A percentile compares a stretch with the other conserved stretches of the same genome.
phyloP scores from a whole-genome alignment of 2,797 vertebrate genomes.

The Chromobotia macracanthus region DNA sequence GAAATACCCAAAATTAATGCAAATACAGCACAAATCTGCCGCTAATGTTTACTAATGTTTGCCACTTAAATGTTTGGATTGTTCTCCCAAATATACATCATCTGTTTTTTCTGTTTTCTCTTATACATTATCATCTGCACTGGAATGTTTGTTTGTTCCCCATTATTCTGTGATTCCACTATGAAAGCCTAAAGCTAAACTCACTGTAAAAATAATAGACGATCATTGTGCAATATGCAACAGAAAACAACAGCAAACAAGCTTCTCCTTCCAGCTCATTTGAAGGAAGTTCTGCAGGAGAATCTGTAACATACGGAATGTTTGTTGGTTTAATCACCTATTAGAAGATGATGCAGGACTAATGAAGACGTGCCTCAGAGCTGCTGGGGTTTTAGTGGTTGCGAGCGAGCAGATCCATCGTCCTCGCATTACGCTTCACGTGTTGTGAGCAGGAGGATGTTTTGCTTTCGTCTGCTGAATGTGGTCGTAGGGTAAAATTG shows the following conservation, averaged over 20 bases:
- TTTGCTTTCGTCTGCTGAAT: constrained; percentile 70
- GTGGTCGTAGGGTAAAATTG: constrained; percentile 74
- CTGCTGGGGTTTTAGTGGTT: constrained; percentile 52
- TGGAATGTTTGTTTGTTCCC: constrained; percentile 55
- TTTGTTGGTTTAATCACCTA: constrained; percentile 75
- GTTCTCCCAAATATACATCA: constrained; percentile 56
- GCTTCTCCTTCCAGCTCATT: constrained; percentile 78
- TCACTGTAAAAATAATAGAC: constrained; percentile 75
- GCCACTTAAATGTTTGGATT: constrained; percentile 20
- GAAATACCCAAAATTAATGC: too few relatives aligned
- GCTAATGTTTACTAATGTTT: constrained; percentile 38
- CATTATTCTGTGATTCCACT: constrained; percentile 68
- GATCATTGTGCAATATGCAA: constrained; percentile 71
- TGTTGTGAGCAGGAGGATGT: constrained; percentile 74
- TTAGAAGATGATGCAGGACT: constrained; percentile 74
- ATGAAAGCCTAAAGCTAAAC: constrained; percentile 67
- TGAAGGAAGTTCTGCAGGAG: constrained; percentile 74
- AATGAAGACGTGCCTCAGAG: constrained; percentile 76
- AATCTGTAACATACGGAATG: constrained; percentile 56
- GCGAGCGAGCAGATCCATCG: constrained; percentile 13
- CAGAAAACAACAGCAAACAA: constrained; percentile 72
- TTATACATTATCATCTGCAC: constrained; percentile 43
- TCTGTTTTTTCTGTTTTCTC: constrained; percentile 48
- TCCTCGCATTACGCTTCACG: constrained; percentile 78
- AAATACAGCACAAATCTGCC: neutral